Percentiles rank a stretch among this genome's conserved stretches.
Conservation (phyloP, 1,140 invertebrate genomes). For the Drosophila kanapiae region DNA sequence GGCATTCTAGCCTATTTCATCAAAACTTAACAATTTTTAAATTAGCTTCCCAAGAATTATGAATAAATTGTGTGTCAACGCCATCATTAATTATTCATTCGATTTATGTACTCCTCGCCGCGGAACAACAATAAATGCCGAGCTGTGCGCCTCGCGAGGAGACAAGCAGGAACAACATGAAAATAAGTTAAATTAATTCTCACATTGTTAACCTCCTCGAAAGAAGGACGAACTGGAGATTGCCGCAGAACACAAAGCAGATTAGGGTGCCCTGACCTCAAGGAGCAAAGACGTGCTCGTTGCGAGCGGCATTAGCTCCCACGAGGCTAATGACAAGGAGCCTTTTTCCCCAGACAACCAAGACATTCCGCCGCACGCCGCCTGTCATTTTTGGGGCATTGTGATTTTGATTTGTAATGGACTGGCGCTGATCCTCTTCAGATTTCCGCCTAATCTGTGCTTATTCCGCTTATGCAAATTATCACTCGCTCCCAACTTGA, state of each 20-base stretch:
- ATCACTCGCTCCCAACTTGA: slow-evolving; percentile 17
- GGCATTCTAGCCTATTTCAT: neutral
- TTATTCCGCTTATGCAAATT: slow-evolving; percentile 36
- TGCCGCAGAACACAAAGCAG: slow-evolving; percentile 51
- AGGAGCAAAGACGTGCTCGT: slow-evolving; percentile 44
- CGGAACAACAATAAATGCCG: slow-evolving; percentile 28
- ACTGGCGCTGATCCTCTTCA: slow-evolving; percentile 36
- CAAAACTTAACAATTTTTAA: slow-evolving; percentile 8
- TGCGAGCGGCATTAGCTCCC: slow-evolving; percentile 28
- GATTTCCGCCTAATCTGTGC: slow-evolving; percentile 24
- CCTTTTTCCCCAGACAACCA: slow-evolving; percentile 12
- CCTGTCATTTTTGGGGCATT: slow-evolving; percentile 21
- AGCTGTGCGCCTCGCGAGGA: neutral
- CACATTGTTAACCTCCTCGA: slow-evolving; percentile 38
- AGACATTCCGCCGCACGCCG: slow-evolving; percentile 11
- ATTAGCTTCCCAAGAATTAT: slow-evolving; percentile 2
- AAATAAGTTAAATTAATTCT: slow-evolving; percentile 56
- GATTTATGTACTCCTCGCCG: slow-evolving; percentile 22
- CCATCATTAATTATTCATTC: slow-evolving; percentile 44
- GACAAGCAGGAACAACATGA: slow-evolving; percentile 34
- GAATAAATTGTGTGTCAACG: neutral
- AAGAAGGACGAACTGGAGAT: slow-evolving; percentile 44
- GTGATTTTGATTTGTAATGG: slow-evolving; percentile 50
- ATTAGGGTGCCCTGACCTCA: slow-evolving; percentile 46
- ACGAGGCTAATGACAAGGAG: slow-evolving; percentile 43